Percentiles rank a stretch among this genome's conserved stretches.
Conservation (phyloP, 2,113 vertebrate genomes). For the Pipra filicauda region DNA sequence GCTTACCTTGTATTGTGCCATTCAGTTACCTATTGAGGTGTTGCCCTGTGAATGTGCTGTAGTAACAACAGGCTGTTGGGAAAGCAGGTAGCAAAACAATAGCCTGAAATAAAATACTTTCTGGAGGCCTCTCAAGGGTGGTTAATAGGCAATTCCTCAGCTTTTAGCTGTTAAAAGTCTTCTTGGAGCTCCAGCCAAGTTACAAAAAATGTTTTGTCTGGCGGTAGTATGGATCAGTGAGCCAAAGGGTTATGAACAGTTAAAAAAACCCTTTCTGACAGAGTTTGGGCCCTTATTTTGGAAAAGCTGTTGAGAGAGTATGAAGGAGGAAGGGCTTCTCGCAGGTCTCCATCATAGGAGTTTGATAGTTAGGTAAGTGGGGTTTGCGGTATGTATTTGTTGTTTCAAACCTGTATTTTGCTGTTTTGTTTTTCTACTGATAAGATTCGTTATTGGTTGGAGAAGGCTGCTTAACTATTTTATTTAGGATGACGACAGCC, state of each 20-base stretch:
- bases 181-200: background rate
- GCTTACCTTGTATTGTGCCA: background rate
- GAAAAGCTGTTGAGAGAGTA: background rate
- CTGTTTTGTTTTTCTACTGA: background rate
- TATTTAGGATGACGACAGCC: background rate
- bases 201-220: conserved; percentile 35
- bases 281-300: background rate
- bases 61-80: background rate
- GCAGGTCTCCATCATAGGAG: background rate
- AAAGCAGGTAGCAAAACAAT: conserved; percentile 2
- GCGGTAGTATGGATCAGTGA: background rate
- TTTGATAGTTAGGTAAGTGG: background rate
- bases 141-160: conserved; percentile 1
- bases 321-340: background rate
- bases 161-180: background rate
- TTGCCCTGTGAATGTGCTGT: background rate
- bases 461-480: background rate
- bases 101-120: conserved; percentile 17
- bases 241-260: background rate
- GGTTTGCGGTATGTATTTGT: background rate
- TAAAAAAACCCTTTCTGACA: background rate
- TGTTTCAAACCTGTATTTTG: background rate
- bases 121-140: background rate
- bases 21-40: background rate
- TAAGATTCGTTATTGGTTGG: background rate